Percentiles rank a stretch among this genome's conserved stretches.
Evolutionary conservation across 2,113 vertebrate genomes (phyloP).

Genomic region (Serilophus lunatus): DNA sequence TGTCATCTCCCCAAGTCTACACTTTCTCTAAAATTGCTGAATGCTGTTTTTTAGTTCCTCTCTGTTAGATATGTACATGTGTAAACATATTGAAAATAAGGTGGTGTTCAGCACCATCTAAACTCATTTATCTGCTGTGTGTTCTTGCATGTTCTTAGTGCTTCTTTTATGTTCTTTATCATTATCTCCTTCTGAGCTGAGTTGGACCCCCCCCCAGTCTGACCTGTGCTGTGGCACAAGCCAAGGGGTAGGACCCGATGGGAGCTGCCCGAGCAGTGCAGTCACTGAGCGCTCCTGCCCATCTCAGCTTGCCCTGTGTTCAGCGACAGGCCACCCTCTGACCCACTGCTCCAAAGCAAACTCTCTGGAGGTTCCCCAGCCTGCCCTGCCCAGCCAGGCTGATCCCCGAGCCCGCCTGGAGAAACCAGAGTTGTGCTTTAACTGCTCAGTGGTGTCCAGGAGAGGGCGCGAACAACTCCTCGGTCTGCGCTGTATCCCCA

Average conservation of each 20-base stretch:
- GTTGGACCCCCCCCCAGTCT: fast-evolving
- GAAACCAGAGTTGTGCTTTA: fast-evolving
- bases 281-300: fast-evolving
- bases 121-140: neutral
- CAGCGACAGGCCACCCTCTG: neutral
- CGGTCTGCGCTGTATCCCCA: neutral
- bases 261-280: neutral
- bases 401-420: no score
- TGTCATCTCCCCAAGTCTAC: neutral
- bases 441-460: neutral
- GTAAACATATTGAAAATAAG: neutral
- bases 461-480: constrained; percentile 42
- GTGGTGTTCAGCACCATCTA: neutral
- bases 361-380: neutral
- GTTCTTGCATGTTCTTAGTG: neutral
- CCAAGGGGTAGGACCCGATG: fast-evolving
- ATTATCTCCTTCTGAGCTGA: neutral
- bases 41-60: neutral
- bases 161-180: neutral
- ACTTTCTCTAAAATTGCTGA: neutral
- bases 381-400: neutral
- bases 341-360: neutral
- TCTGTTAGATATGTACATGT: neutral
- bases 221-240: fast-evolving
- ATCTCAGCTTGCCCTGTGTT: fast-evolving